Evolutionary conservation across 2,113 vertebrate species (phyloP), one percentile per base, ranked within the genome.

Genomic region (Hypocryptadius cinnamomeus): DNA sequence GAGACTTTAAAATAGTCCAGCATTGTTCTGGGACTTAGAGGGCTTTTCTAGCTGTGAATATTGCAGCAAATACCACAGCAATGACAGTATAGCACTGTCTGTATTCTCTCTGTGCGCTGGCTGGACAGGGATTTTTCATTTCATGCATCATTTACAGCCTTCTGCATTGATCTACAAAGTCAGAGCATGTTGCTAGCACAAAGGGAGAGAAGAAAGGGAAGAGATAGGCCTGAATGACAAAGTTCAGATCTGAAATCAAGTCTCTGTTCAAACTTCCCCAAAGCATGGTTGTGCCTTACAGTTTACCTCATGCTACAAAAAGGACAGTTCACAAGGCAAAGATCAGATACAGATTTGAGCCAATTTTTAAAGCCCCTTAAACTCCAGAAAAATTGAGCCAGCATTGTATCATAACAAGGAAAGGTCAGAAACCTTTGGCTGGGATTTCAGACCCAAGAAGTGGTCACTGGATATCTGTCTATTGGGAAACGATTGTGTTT

Each of bases 71-170:
- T 96, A 96, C 96, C 96, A 96, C 82, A 96, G 96, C 96, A 95
- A 93, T 97, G 96, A 96, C 95, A 97, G 94, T 93, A 95, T 87
- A 89, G 92, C 71, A 45, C 80, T 96, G 95, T 95, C 93, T 97
- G 93, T 96, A 89, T 93, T 97, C 95, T 95, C 94, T 95, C 93
- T 94, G 94, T 97, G 92, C 6, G 3, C 95, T 95, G 96, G 96
- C 95, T 93, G 95, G 96, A 96, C 96, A 96, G 95, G 94, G 95
- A 97, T 96, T 97, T 97, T 97, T 97, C 94, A 97, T 96, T 97
- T 96, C 96, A 97, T 97, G 95, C 95, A 97, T 97, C 95, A 96
- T 97, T 97, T 97, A 96, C 95, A 96, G 95, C 90, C 95, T 94
- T 94, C 89, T 95, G 94, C 96, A 96, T 95, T 96, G 96, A 96